phyloP scores from a whole-genome alignment of 1,140 invertebrate species.

The Drosophila leontia region DNA sequence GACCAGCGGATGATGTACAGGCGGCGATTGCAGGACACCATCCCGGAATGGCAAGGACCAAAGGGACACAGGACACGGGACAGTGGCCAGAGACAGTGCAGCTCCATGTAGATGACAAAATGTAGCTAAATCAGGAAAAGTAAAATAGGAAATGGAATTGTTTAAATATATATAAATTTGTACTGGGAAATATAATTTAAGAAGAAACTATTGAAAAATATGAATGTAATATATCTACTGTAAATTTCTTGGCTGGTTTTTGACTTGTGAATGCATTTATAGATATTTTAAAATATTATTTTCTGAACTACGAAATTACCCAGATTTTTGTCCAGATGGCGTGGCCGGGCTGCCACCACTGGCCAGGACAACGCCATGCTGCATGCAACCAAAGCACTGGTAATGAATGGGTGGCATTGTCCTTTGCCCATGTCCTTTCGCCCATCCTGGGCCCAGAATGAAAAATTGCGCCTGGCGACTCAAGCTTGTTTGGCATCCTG shows the following conservation, averaged over 20 bases:
- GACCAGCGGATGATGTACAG: slow-evolving; percentile 70
- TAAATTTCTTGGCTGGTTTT: neutral
- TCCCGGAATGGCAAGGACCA: slow-evolving; percentile 6
- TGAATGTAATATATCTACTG: neutral
- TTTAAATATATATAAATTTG: neutral
- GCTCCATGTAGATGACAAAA: neutral
- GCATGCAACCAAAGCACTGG: slow-evolving; percentile 63
- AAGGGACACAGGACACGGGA: slow-evolving; percentile 2
- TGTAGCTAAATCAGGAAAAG: neutral
- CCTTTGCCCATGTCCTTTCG: slow-evolving; percentile 24
- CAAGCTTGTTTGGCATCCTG: slow-evolving; percentile 80
- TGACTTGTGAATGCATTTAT: no score
- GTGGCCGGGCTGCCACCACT: slow-evolving; percentile 9
- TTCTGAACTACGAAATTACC: neutral
- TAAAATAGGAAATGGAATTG: neutral
- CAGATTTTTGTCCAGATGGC: neutral
- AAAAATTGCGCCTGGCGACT: slow-evolving; percentile 74
- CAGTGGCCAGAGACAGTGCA: slow-evolving; percentile 6
- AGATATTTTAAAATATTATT: no score
- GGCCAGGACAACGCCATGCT: slow-evolving; percentile 37
- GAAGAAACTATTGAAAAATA: neutral
- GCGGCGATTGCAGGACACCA: slow-evolving; percentile 72
- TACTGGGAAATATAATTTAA: neutral
- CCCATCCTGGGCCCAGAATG: slow-evolving; percentile 54
- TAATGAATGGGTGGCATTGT: slow-evolving; percentile 72